These are phyloP conservation scores for Crematogaster levior DNA, from an alignment of 2,888 invertebrate species.

Conservation along the genomic window DNA sequence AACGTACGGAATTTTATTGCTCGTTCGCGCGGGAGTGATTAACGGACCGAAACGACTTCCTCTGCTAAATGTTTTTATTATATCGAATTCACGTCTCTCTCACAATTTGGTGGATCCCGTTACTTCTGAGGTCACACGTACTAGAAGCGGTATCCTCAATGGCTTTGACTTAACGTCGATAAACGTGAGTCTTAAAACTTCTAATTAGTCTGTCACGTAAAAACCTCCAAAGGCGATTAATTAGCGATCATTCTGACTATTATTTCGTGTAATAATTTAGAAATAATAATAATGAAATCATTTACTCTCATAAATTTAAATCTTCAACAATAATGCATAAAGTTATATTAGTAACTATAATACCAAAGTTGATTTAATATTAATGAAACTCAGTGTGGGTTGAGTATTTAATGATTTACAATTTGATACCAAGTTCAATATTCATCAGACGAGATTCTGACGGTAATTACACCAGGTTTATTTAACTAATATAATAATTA, in stretches of 20 bases:
- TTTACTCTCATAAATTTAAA: background rate
- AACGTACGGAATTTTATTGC: constrained; percentile 55
- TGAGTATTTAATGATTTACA: background rate
- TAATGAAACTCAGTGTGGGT: background rate
- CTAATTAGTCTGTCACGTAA: background rate
- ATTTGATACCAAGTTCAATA: background rate
- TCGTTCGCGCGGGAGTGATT: constrained; percentile 48
- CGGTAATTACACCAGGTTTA: background rate
- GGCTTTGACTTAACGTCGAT: constrained; percentile 29
- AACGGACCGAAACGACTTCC: constrained; percentile 34
- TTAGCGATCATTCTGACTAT: background rate
- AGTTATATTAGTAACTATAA: background rate
- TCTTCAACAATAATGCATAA: background rate
- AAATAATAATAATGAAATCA: background rate
- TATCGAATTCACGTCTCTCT: constrained; percentile 49
- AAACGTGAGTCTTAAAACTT: constrained; percentile 14
- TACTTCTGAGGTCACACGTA: constrained; percentile 18
- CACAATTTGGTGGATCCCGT: constrained; percentile 7
- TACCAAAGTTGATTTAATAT: background rate
- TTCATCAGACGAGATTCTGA: background rate
- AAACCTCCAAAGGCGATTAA: constrained; percentile 2
- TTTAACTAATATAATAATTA: background rate
- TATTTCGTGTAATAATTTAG: background rate
- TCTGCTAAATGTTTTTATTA: constrained; percentile 59
- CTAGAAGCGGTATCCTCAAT: background rate